These are phyloP conservation scores for Octonoba sinensis DNA, from an alignment of 2,888 invertebrate species.

Conservation along the genomic window DNA sequence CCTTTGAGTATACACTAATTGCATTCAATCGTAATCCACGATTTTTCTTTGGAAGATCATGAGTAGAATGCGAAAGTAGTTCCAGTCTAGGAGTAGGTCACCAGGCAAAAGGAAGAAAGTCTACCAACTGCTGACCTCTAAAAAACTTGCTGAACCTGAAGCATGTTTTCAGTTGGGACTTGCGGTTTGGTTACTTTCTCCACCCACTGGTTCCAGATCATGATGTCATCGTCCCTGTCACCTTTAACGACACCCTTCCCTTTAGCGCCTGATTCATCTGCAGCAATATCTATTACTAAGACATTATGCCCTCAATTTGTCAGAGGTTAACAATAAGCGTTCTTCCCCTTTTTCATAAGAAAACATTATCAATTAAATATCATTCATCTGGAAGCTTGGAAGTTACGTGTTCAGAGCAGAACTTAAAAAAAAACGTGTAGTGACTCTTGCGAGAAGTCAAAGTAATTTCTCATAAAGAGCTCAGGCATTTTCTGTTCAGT, in stretches of 20 bases:
- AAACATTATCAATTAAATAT: too few relatives aligned
- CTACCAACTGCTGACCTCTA: constrained; percentile 36
- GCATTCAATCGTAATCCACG: too few relatives aligned
- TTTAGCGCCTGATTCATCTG: constrained; percentile 23
- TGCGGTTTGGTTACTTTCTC: constrained; percentile 59
- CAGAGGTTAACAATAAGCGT: constrained; percentile 8
- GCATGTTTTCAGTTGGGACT: constrained; percentile 26
- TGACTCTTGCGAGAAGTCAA: too few relatives aligned
- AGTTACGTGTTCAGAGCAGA: too few relatives aligned
- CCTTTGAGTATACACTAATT: too few relatives aligned
- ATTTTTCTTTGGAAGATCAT: not conserved
- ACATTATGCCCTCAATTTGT: constrained; percentile 34
- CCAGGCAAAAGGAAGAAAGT: constrained; percentile 57
- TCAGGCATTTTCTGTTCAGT: not conserved
- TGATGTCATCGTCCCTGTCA: constrained; percentile 55
- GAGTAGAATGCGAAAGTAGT: constrained; percentile 35
- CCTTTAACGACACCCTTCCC: constrained; percentile 9
- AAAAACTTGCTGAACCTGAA: constrained; percentile 61
- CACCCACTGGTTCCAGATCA: constrained; percentile 56
- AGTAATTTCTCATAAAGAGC: too few relatives aligned
- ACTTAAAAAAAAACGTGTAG: too few relatives aligned
- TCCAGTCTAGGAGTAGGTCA: constrained; percentile 47
- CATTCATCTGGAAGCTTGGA: too few relatives aligned
- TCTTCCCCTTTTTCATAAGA: not conserved
- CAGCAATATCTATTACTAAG: constrained; percentile 16